Base-by-base conservation (phyloP, 2,888 invertebrate species). In the Busseola fusca region DNA sequence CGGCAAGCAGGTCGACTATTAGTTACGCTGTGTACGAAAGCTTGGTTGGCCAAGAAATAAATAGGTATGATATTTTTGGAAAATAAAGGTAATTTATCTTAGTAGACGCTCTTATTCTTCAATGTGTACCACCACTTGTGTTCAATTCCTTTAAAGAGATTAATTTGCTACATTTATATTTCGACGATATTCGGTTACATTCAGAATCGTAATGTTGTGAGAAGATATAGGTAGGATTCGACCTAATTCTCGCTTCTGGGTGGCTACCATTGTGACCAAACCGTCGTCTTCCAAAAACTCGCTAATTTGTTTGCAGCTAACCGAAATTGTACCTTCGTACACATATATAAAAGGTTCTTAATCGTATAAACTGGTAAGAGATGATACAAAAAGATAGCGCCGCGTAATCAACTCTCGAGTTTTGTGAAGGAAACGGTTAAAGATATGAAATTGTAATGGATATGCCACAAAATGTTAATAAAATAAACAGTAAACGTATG, bases 351-450 rank as follows among this genome's bases (percentile, higher is more conserved):
- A 83, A 69, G 73, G 72, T 62, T 30, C 59, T 45, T 64, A 70
- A 37, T 85, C 56, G 62, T 37, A 30, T 59, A 52, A 60, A 60
- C 25, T 10, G 21, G 60, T 45, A 40, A 58, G 37, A 79, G 80
- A 81, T 84, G 76, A 69, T 74, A 68, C 72, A 80, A 86, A 72
- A 76, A 84, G 89, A 89, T 88, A 87, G 81, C 82, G 72, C 70
- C 42, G 82, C 67, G 87, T 87, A 88, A 89, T 89, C 89, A 89
- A 89, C 86, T 87, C 81, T 75, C 71, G 74, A 81, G 76, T 76
- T 77, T 83, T 77, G 76, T 78, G 78, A 84, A 82, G 87, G 83
- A 87, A 88, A 83, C 78, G 82, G 72, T 74, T 82, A 72, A 80
- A 84, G 84, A 87, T 85, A 85, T 82, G 82, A 84, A 84, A 80